Evolutionary conservation across 2,888 invertebrate genomes (phyloP).

Genomic region (Papilio elwesi): DNA sequence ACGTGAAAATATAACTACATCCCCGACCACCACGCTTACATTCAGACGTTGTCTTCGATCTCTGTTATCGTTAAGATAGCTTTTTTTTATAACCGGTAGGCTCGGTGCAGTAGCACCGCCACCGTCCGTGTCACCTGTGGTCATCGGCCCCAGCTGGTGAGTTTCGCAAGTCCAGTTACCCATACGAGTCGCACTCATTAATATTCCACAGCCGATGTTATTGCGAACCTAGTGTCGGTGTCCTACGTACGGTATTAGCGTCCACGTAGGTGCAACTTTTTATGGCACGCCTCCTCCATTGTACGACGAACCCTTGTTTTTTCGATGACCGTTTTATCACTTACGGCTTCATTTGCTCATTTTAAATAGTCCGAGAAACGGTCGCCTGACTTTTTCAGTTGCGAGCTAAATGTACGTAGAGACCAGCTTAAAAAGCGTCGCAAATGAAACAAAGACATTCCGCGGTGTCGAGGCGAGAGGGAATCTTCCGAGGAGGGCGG

Average conservation of each 20-base stretch:
- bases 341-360: slow-evolving; percentile 21
- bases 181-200: slow-evolving; percentile 77
- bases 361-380: slow-evolving; percentile 36
- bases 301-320: slow-evolving; percentile 4
- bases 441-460: slow-evolving; percentile 74
- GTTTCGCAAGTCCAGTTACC: slow-evolving; percentile 83
- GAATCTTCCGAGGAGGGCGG: slow-evolving; percentile 75
- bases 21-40: slow-evolving; percentile 36
- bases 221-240: slow-evolving; percentile 70
- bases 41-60: slow-evolving; percentile 44
- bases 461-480: slow-evolving; percentile 70
- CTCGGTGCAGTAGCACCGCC: slow-evolving; percentile 54
- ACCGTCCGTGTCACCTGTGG: slow-evolving; percentile 65
- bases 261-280: slow-evolving; percentile 39
- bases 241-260: slow-evolving; percentile 52
- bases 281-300: slow-evolving; percentile 8
- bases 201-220: slow-evolving; percentile 76
- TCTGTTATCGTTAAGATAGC: slow-evolving; percentile 54
- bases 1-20: slow-evolving; percentile 55
- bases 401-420: slow-evolving; percentile 53
- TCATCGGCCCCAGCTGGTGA: slow-evolving; percentile 79
- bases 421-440: slow-evolving; percentile 57
- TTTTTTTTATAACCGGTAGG: slow-evolving; percentile 55
- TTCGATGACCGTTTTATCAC: slow-evolving; percentile 5
- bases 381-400: slow-evolving; percentile 46